Percentiles rank a stretch among this genome's conserved stretches.
Conservation (phyloP, 2,888 invertebrate species). For the Encarsia formosa region DNA sequence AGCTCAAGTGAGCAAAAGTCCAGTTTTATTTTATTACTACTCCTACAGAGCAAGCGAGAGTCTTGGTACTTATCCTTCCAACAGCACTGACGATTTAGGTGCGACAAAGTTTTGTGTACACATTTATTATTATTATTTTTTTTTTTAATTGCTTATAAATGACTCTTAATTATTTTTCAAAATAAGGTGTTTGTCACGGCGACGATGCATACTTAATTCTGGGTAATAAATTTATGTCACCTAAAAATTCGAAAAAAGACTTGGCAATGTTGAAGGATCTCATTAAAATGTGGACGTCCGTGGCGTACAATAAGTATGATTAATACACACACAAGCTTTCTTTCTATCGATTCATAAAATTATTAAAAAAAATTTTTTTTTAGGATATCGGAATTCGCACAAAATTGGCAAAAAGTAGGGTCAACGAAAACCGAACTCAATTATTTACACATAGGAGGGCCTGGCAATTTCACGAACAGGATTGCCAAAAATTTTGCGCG, state of each 20-base stretch:
- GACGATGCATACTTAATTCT: conserved; percentile 9
- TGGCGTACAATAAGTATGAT: not conserved
- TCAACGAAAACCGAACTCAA: not conserved
- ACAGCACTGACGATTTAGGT: too few species aligned
- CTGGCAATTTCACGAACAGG: conserved; percentile 45
- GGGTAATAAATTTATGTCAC: not conserved
- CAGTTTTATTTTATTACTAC: conserved; percentile 63
- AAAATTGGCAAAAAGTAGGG: not conserved
- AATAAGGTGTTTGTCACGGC: conserved; percentile 41
- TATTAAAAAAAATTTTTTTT: not conserved
- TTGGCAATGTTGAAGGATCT: conserved; percentile 1
- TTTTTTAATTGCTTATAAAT: too few species aligned
- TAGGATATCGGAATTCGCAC: conserved; percentile 13
- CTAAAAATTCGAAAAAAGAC: not conserved
- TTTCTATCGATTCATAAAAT: too few species aligned
- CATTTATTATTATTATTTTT: too few species aligned
- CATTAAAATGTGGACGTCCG: conserved; percentile 6
- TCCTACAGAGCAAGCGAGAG: conserved; percentile 58
- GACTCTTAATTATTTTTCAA: too few species aligned
- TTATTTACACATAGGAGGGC: conserved; percentile 39
- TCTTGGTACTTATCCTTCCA: too few species aligned
- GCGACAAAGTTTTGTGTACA: too few species aligned
- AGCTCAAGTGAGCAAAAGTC: conserved; percentile 55
- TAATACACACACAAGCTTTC: not conserved
- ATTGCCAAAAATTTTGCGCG: conserved; percentile 48